Evolutionary conservation across 2,888 invertebrate species (phyloP).

Genomic region (Leucophenga maculata): DNA sequence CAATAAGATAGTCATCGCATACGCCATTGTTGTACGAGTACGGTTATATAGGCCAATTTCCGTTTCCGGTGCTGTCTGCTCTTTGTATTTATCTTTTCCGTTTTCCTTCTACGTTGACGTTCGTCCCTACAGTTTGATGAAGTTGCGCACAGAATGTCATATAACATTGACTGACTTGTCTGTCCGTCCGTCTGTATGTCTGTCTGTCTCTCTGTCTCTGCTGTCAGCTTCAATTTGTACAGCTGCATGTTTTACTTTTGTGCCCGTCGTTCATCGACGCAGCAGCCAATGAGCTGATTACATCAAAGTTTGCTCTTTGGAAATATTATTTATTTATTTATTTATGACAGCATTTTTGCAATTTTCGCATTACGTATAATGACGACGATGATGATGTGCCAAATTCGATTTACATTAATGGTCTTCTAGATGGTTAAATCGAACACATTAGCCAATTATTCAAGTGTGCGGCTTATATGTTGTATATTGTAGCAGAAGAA

Average conservation of each 20-base stretch:
- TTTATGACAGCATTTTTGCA: not conserved
- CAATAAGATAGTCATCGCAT: not conserved
- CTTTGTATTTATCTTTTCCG: conserved; percentile 2
- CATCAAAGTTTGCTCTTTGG: conserved; percentile 41
- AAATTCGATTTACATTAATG: conserved; percentile 47
- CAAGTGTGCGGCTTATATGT: not conserved
- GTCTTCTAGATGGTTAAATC: conserved; percentile 30
- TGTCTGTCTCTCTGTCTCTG: not conserved
- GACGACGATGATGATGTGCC: conserved; percentile 12
- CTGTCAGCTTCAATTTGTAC: conserved; percentile 58
- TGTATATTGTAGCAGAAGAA: no score
- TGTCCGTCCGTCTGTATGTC: not conserved
- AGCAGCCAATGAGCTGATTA: conserved; percentile 31
- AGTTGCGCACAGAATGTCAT: conserved; percentile 17
- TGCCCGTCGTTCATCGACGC: conserved; percentile 3
- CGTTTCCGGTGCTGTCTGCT: conserved; percentile 33
- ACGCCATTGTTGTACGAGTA: not conserved
- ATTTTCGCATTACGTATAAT: conserved; percentile 16
- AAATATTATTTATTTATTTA: conserved; percentile 31
- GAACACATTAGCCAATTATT: conserved; percentile 51
- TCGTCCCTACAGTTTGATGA: not conserved
- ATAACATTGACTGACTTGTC: not conserved
- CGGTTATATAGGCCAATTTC: conserved; percentile 32
- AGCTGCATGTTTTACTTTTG: conserved; percentile 41
- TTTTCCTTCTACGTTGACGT: not conserved